Percentiles rank a stretch among this genome's conserved stretches.
Conservation (phyloP, 2,113 vertebrate species). For the Aspidoscelis tigris region DNA sequence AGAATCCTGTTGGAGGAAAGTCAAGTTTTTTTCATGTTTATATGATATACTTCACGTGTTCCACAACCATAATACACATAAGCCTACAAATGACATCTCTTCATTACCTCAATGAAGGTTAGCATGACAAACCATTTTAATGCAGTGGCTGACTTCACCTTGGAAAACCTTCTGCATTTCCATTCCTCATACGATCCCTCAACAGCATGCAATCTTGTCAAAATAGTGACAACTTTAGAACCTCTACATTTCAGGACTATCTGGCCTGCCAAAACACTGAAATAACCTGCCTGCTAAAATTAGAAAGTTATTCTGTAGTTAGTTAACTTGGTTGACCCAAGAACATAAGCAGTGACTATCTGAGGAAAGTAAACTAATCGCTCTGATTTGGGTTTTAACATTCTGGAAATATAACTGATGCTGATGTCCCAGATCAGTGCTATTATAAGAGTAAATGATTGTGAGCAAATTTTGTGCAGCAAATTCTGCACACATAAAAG, state of each 20-base stretch:
- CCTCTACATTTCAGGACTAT: background rate
- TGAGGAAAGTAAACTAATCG: background rate
- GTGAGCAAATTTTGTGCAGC: background rate
- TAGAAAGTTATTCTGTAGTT: conserved; percentile 39
- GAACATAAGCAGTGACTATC: background rate
- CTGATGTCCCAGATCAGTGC: background rate
- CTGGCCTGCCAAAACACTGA: conserved; percentile 21
- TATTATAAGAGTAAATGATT: background rate
- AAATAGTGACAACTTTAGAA: conserved; percentile 20
- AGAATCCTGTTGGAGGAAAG: background rate
- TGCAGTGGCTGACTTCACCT: accelerated
- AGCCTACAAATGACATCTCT: background rate
- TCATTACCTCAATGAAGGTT: background rate
- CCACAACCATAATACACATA: background rate
- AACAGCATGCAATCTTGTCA: conserved; percentile 17
- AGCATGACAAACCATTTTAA: background rate
- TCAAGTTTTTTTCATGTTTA: background rate
- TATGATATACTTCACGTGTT: background rate
- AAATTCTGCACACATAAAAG: background rate
- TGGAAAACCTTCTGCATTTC: background rate
- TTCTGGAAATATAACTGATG: background rate
- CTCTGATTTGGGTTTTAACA: background rate
- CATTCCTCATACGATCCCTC: background rate
- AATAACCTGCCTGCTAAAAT: conserved; percentile 51
- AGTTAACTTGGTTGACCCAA: background rate